A percentile compares a stretch with the other conserved stretches of the same genome.
These are phyloP conservation scores for Spilogale gracilis DNA, from an alignment of 2,113 vertebrate genomes.

Conservation along the genomic window DNA sequence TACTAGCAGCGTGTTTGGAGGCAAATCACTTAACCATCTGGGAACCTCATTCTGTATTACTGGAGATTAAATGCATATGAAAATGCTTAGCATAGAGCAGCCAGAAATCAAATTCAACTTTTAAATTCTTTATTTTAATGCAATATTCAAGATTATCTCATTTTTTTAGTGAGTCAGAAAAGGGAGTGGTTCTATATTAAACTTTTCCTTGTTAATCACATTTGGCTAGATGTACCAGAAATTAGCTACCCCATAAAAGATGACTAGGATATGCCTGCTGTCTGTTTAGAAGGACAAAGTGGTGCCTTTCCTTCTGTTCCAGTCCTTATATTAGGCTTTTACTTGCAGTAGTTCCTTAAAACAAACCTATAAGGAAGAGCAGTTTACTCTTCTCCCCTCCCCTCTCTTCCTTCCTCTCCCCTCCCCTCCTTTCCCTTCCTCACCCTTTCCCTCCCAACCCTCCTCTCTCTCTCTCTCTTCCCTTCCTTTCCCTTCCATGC, in stretches of 20 bases:
- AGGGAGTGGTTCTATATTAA: slow-evolving; percentile 73
- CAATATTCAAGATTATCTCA: slow-evolving; percentile 76
- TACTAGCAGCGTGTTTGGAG: background rate
- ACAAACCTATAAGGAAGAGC: background rate
- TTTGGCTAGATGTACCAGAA: slow-evolving; percentile 67
- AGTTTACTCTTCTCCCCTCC: background rate
- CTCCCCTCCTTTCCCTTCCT: too few relatives aligned
- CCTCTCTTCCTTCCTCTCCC: background rate
- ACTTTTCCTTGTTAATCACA: slow-evolving; percentile 74
- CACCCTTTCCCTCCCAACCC: too few relatives aligned
- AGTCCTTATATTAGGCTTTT: background rate
- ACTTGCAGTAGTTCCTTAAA: background rate
- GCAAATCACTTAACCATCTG: slow-evolving; percentile 55
- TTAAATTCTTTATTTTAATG: slow-evolving; percentile 73
- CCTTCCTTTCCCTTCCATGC: too few relatives aligned
- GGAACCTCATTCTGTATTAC: slow-evolving; percentile 51
- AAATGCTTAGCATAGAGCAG: slow-evolving; percentile 53
- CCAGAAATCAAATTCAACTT: slow-evolving; percentile 70
- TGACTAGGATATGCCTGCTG: background rate
- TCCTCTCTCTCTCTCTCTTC: too few relatives aligned
- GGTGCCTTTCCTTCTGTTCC: slow-evolving; percentile 14
- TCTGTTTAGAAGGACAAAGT: slow-evolving; percentile 44
- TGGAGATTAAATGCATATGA: slow-evolving; percentile 61
- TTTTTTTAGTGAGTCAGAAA: slow-evolving; percentile 80
- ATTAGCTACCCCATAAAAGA: slow-evolving; percentile 49